Evolutionary conservation across 2,888 invertebrate species (phyloP), one percentile per base, ranked within the genome.

Genomic region (Cyclophora albipunctata): DNA sequence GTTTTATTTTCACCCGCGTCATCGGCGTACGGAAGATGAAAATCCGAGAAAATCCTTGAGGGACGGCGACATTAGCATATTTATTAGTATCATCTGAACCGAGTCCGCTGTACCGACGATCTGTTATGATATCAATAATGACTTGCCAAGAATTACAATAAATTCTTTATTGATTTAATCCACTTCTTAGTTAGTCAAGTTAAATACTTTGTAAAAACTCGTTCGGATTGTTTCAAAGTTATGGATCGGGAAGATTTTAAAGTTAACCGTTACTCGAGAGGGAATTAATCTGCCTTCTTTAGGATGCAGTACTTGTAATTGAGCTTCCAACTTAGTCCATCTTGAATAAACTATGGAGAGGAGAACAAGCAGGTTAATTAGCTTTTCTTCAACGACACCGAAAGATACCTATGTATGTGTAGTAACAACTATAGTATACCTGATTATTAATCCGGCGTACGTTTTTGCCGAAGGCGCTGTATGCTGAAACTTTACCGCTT

Each of bases 11-110:
- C 69, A 67, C 71, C 75, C 58, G 62, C 77, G 79, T 82, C 80
- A 80, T 79, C 73, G 73, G 69, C 75, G 73, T 73, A 71, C 69
- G 69, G 69, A 68, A 78, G 78, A 83, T 78, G 79, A 78, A 83
- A 82, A 81, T 81, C 79, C 78, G 71, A 71, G 79, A 70, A 83
- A 82, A 83, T 83, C 81, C 80, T 78, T 79, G 70, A 75, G 81
- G 82, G 82, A 80, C 74, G 78, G 67, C 69, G 63, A 71, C 73
- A 84, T 86, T 84, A 84, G 81, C 86, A 81, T 81, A 81, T 81
- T 80, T 81, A 81, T 81, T 81, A 79, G 79, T 75, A 81, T 81
- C 78, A 81, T 75, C 79, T 69, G 62, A 69, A 66, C 66, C 62
- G 64, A 70, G 73, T 67, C 71, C 67, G 60, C 64, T 69, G 66